phyloP scores from a whole-genome alignment of 1,140 invertebrate species.

The Aporrectodea caliginosa region DNA sequence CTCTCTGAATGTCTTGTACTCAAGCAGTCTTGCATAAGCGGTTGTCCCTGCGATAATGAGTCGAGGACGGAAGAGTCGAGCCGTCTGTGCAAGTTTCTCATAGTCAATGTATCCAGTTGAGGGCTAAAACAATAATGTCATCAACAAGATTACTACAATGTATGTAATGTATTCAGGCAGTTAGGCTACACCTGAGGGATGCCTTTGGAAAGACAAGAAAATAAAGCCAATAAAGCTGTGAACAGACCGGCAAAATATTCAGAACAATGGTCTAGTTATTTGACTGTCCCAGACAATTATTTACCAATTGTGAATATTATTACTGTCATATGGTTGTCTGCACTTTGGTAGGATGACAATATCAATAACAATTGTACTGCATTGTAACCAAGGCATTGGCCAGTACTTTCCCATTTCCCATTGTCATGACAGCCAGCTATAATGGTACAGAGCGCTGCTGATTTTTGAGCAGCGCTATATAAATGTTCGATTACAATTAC shows the following conservation, averaged over 20 bases:
- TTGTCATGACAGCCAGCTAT: no score
- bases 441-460: no score
- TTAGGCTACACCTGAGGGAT: background rate
- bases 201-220: background rate
- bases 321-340: no score
- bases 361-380: no score
- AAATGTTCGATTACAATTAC: no score
- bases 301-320: background rate
- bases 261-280: background rate
- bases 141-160: no score
- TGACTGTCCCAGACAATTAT: background rate
- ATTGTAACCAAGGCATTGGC: no score
- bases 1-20: conserved; percentile 76
- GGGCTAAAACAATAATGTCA: conserved; percentile 52
- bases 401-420: no score
- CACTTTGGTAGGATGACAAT: no score
- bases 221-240: background rate
- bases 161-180: no score
- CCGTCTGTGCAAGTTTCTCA: conserved; percentile 75
- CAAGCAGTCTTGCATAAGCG: conserved; percentile 74
- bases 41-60: conserved; percentile 85
- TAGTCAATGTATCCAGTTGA: conserved; percentile 92
- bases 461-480: no score
- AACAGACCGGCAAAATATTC: background rate
- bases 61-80: conserved; percentile 82